phyloP scores from a whole-genome alignment of 2,888 invertebrate genomes.

The Synergus itoensis region DNA sequence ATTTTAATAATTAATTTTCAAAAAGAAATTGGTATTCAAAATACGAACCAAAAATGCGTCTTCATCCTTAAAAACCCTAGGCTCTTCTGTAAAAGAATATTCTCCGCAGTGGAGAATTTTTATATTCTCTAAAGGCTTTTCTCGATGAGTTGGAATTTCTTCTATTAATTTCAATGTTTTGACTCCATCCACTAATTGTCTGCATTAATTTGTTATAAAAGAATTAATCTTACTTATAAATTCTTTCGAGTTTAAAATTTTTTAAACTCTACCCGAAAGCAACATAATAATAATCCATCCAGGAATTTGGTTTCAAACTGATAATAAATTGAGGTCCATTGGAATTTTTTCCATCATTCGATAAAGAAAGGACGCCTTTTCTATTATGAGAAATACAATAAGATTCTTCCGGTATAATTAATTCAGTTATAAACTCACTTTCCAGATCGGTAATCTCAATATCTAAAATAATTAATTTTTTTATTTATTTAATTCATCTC shows the following conservation, averaged over 20 bases:
- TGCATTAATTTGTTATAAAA: conserved; percentile 53
- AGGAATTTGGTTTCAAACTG: conserved; percentile 82
- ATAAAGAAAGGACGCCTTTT: conserved; percentile 86
- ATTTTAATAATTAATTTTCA: neutral
- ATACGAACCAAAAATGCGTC: conserved; percentile 47
- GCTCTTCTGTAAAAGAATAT: conserved; percentile 55
- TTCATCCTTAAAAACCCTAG: conserved; percentile 45
- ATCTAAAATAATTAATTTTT: conserved; percentile 46
- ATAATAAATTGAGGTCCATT: conserved; percentile 87
- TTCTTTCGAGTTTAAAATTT: neutral
- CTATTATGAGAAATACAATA: conserved; percentile 83
- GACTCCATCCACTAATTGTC: conserved; percentile 85
- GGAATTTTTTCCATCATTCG: conserved; percentile 84
- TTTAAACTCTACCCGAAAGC: conserved; percentile 82
- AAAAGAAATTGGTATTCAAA: neutral
- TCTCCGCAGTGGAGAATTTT: conserved; percentile 60
- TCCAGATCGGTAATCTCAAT: conserved; percentile 61
- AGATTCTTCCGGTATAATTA: conserved; percentile 82
- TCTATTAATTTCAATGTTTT: conserved; percentile 82
- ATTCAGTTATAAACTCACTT: conserved; percentile 60
- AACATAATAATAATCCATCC: conserved; percentile 87
- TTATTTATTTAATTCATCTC: too few relatives aligned
- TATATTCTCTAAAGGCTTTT: conserved; percentile 78
- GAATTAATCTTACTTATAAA: neutral
- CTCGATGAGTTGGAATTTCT: conserved; percentile 81